Evolutionary conservation across 2,888 invertebrate species (phyloP), one percentile per base, ranked within the genome.

Genomic region (Macrostomum cliftonense): DNA sequence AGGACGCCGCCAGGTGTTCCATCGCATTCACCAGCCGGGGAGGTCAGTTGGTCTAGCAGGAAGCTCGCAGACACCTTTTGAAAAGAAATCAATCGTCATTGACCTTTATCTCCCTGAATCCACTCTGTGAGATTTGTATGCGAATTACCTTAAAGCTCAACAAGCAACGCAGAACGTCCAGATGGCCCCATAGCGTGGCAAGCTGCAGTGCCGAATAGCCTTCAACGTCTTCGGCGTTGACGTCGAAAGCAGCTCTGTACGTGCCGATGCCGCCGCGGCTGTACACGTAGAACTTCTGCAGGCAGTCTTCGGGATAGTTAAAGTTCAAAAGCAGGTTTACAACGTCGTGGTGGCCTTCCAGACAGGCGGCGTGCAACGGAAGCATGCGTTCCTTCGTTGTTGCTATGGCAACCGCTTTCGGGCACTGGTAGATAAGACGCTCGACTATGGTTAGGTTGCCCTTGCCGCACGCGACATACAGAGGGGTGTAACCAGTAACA

Each of bases 381-480:
- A 88, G 72, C 83, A 88, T 86, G 59, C 81, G 79, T 67, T 89
- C 89, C 0, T 87, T 85, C 0, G 89, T 91, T 56, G 81, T 78
- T 73, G 82, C 80, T 76, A 80, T 73, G 0, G 82, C 79, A 56
- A 88, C 77, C 58, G 83, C 80, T 0, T 12, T 45, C 45, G 39
- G 45, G 19, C 51, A 53, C 52, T 77, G 77, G 70, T 75, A 73
- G 13, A 89, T 72, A 57, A 89, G 71, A 54, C 82, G 65, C 58
- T 79, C 78, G 0, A 80, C 81, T 51, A 87, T 81, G 43, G 81
- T 80, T 54, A 74, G 71, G 63, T 83, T 80, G 0, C 88, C 88
- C 63, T 83, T 82, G 61, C 84, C 83, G 54, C 82, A 81, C 2
- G 89, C 83, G 48, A 85, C 82, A 70, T 91, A 89, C 0, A 93